Evolutionary conservation across 2,888 invertebrate genomes (phyloP).

Genomic region (Apomyelois bistriatella): DNA sequence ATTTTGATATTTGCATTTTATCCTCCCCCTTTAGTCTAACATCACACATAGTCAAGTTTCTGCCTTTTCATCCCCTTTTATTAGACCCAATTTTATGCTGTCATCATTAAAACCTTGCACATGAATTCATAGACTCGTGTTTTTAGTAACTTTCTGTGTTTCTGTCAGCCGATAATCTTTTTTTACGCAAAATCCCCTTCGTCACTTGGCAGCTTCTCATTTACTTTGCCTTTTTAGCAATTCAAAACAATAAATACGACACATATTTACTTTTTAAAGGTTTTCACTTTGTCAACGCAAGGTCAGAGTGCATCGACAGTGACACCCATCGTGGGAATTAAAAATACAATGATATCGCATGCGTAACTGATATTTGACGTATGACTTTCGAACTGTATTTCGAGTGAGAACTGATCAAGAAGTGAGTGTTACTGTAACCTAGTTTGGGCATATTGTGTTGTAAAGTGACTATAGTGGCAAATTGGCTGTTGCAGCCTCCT

Average conservation of each 20-base stretch:
- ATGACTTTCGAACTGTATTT: conserved; percentile 11
- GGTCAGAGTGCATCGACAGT: conserved; percentile 43
- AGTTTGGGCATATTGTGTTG: conserved; percentile 4
- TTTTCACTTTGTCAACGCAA: conserved; percentile 26
- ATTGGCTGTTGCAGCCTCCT: conserved; percentile 6
- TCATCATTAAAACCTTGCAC: no score
- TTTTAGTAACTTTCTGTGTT: no score
- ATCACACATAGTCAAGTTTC: no score
- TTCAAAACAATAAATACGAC: not conserved
- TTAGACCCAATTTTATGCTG: no score
- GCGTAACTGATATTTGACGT: not conserved
- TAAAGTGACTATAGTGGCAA: not conserved
- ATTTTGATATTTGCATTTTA: no score
- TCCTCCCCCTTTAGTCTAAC: no score
- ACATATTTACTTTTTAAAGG: not conserved
- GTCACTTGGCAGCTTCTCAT: no score
- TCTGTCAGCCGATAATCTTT: no score
- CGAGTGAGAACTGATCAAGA: not conserved
- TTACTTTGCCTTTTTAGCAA: no score
- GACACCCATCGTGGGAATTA: conserved; percentile 33
- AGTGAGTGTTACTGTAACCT: conserved; percentile 1
- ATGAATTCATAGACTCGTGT: no score
- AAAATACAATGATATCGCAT: conserved; percentile 22
- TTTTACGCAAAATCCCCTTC: no score
- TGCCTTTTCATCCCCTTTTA: no score